These are phyloP conservation scores for Lasioglossum morio DNA, from an alignment of 2,888 invertebrate species.

Conservation along the genomic window DNA sequence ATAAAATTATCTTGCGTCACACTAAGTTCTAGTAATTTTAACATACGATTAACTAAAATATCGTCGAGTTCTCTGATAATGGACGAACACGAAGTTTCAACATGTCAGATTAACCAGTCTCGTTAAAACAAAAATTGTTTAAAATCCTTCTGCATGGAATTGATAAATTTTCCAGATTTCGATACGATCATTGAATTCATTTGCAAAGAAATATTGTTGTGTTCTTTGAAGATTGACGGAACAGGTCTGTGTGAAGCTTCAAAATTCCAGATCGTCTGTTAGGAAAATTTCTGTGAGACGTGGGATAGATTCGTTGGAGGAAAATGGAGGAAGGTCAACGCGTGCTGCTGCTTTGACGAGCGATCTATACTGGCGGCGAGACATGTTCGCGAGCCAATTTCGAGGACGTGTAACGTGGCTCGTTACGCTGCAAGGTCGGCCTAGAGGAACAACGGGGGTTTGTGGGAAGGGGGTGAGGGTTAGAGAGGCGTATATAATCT, in stretches of 20 bases:
- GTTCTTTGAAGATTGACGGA: background rate
- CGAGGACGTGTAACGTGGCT: slow-evolving; percentile 37
- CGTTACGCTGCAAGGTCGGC: slow-evolving; percentile 22
- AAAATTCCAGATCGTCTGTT: background rate
- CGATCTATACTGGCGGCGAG: slow-evolving; percentile 27
- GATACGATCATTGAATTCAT: background rate
- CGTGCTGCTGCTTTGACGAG: slow-evolving; percentile 42
- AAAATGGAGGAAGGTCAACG: slow-evolving; percentile 6
- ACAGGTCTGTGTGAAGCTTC: background rate
- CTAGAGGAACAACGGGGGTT: slow-evolving; percentile 27
- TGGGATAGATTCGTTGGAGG: background rate
- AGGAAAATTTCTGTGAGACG: background rate
- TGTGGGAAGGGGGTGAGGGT: background rate
- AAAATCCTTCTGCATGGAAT: no score
- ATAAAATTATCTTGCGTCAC: background rate
- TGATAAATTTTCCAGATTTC: background rate
- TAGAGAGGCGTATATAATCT: background rate
- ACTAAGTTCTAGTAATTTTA: no score
- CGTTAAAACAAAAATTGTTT: no score
- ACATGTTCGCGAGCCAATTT: slow-evolving; percentile 31
- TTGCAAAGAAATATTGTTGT: background rate
- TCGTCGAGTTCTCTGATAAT: background rate
- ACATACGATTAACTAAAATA: background rate
- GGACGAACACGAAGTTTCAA: background rate
- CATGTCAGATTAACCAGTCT: no score